phyloP scores from a whole-genome alignment of 1,140 invertebrate species.

The Drosophila pallidifrons region DNA sequence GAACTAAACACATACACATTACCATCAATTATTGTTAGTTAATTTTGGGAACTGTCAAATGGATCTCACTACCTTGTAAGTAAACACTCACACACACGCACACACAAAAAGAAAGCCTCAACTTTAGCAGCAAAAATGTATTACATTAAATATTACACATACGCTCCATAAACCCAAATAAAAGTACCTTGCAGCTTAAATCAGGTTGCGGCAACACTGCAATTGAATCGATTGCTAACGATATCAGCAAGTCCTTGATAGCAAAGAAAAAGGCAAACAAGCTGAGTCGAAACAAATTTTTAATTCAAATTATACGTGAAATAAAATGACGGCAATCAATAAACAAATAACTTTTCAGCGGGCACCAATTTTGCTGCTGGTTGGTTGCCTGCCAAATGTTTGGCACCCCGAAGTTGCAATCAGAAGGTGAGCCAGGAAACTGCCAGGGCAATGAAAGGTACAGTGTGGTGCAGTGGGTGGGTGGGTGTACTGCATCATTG shows the following conservation, averaged over 20 bases:
- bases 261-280: not conserved
- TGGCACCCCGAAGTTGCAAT: conserved; percentile 28
- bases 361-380: conserved; percentile 36
- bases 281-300: conserved; percentile 20
- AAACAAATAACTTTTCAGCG: conserved; percentile 52
- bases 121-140: not conserved
- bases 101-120: not conserved
- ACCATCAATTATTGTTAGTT: not conserved
- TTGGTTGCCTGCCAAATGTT: conserved; percentile 36
- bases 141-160: conserved; percentile 24
- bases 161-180: conserved; percentile 31
- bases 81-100: no score
- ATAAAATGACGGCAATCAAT: conserved; percentile 53
- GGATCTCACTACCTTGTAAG: no score
- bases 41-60: no score
- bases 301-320: conserved; percentile 44
- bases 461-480: not conserved
- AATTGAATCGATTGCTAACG: conserved; percentile 25
- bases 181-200: not conserved
- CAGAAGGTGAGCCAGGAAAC: conserved; percentile 40
- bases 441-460: not conserved
- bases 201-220: conserved; percentile 36
- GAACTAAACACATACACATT: not conserved
- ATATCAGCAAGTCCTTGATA: conserved; percentile 43
- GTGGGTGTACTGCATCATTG: conserved; percentile 14